These are phyloP conservation scores for Peromyscus polionotus DNA, from an alignment of 2,113 vertebrate species.

Conservation along the genomic window DNA sequence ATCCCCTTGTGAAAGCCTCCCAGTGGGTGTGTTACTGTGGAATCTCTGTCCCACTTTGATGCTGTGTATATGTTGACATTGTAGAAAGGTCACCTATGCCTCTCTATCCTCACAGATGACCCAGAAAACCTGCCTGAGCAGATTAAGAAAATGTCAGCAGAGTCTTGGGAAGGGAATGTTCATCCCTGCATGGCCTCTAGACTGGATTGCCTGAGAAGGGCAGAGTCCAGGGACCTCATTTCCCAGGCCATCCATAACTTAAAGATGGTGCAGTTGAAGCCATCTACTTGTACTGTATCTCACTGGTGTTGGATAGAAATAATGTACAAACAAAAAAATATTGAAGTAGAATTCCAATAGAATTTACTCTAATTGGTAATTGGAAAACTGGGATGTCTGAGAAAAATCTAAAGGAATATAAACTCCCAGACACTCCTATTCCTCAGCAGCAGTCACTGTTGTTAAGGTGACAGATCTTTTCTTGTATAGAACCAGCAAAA, in stretches of 20 bases:
- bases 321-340: not conserved
- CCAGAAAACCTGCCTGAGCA: constrained; percentile 93
- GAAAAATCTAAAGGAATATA: not conserved
- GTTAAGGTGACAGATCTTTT: not conserved
- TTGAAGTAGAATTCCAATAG: not conserved
- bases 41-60: not conserved
- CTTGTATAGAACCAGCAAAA: too few species aligned
- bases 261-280: not conserved
- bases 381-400: not conserved
- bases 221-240: too few species aligned
- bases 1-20: not conserved
- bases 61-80: not conserved
- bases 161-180: constrained; percentile 85
- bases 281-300: not conserved
- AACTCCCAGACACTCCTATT: not conserved
- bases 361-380: not conserved
- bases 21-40: not conserved
- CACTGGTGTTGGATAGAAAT: not conserved
- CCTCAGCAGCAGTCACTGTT: not conserved
- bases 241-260: too few species aligned
- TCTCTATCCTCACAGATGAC: constrained; percentile 85
- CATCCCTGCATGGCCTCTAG: constrained; percentile 92
- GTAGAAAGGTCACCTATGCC: not conserved
- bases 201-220: constrained; percentile 90
- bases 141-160: constrained; percentile 71